phyloP scores from a whole-genome alignment of 2,113 vertebrate species.

The Azemiops feae region DNA sequence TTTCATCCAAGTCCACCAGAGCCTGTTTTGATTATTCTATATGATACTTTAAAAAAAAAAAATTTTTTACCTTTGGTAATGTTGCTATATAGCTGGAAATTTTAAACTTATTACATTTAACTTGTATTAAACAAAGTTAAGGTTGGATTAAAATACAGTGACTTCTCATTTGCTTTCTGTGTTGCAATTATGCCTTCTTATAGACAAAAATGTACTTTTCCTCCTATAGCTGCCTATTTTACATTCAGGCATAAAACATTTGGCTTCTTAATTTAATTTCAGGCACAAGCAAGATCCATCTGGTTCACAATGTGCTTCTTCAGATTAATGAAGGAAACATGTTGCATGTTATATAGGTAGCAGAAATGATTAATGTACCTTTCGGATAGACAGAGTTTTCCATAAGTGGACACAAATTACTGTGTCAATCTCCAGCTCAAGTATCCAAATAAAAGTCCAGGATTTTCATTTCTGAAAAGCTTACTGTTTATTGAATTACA shows the following conservation, averaged over 20 bases:
- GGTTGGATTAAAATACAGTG: not conserved
- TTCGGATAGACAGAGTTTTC: constrained; percentile 9
- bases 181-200: not conserved
- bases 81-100: not conserved
- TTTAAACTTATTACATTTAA: not conserved
- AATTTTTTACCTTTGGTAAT: not conserved
- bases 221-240: not conserved
- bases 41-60: not conserved
- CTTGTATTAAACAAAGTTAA: not conserved
- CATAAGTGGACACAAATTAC: not conserved
- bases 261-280: not conserved
- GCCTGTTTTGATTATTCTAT: not conserved
- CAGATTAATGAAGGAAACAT: too few species aligned
- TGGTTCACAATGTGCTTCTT: not conserved
- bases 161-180: not conserved
- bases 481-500: too few species aligned
- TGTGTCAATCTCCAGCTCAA: too few species aligned
- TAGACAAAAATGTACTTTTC: not conserved
- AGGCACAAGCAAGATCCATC: not conserved
- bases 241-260: not conserved
- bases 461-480: too few species aligned
- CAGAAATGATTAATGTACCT: accelerated
- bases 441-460: too few species aligned
- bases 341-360: not conserved
- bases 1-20: not conserved